Base-by-base conservation (phyloP, 2,888 invertebrate genomes). In the Itoplectis maculator region DNA sequence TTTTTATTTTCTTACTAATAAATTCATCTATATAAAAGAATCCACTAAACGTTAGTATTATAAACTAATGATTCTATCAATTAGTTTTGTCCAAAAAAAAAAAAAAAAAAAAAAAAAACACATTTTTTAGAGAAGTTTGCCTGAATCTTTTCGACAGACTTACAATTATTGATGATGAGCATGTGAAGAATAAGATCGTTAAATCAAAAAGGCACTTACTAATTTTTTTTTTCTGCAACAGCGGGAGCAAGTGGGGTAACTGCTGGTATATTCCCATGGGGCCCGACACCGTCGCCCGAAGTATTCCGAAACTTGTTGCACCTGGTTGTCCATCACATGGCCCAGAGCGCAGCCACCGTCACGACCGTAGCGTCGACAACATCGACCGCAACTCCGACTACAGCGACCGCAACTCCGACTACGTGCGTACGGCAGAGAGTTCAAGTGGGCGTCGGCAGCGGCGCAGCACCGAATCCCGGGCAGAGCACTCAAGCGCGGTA, bases 271-370 rank as follows among this genome's bases (percentile, higher is more conserved):
- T 93, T 93, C 83, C 89, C 94, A 11, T 92, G 93, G 90, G 93
- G 93, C 23, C 88, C 93, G 3, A 92, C 93, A 15, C 92, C 93
- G 0, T 92, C 94, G 8, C 93, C 94, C 11, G 94, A 94, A 86
- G 93, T 95, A 47, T 89, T 95, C 70, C 94, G 94, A 84, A 94
- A 94, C 76, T 90, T 95, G 66, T 94, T 95, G 92, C 94, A 94
- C 85, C 92, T 92, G 45, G 93, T 94, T 84, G 94, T 94, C 51
- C 94, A 93, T 8, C 93, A 94, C 72, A 91, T 94, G 84, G 92
- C 92, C 63, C 92, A 90, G 69, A 86, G 86, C 47, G 84, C 83
- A 6, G 86, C 87, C 15, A 79, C 85, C 74, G 84, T 82, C 77
- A 86, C 87, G 51, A 69, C 73, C 6, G 65, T 79, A 40, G 35